Evolutionary conservation across 2,888 invertebrate species (phyloP).

Genomic region (Emmelina monodactyla): DNA sequence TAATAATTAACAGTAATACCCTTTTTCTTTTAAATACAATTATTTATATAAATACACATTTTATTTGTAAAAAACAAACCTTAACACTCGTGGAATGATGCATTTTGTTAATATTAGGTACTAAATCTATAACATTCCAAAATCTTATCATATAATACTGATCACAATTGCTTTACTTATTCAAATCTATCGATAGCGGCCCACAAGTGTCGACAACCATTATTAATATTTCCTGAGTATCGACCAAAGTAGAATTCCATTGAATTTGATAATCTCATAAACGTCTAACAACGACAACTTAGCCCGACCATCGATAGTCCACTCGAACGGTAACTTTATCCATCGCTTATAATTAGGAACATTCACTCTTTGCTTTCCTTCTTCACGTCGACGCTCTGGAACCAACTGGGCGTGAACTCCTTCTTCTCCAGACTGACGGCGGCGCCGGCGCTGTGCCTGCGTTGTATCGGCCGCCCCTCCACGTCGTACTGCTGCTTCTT

Average conservation of each 20-base stretch:
- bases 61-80: constrained; percentile 24
- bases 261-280: too few species aligned
- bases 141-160: constrained; percentile 45
- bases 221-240: too few species aligned
- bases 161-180: constrained; percentile 23
- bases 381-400: constrained; percentile 27
- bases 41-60: neutral
- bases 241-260: too few species aligned
- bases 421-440: constrained; percentile 46
- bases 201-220: too few species aligned
- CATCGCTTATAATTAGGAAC: constrained; percentile 12
- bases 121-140: constrained; percentile 2
- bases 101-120: constrained; percentile 12
- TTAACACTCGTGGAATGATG: constrained; percentile 29
- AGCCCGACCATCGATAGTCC: constrained; percentile 4
- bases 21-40: constrained; percentile 4
- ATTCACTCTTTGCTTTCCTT: constrained; percentile 8
- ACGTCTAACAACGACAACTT: neutral
- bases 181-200: too few species aligned
- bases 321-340: constrained; percentile 8
- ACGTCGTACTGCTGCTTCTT: constrained; percentile 26
- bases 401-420: constrained; percentile 29
- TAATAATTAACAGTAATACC: constrained; percentile 20
- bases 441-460: constrained; percentile 51
- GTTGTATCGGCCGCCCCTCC: constrained; percentile 37